These are phyloP conservation scores for Drosophila busckii DNA, from an alignment of 1,140 invertebrate species.

Conservation along the genomic window DNA sequence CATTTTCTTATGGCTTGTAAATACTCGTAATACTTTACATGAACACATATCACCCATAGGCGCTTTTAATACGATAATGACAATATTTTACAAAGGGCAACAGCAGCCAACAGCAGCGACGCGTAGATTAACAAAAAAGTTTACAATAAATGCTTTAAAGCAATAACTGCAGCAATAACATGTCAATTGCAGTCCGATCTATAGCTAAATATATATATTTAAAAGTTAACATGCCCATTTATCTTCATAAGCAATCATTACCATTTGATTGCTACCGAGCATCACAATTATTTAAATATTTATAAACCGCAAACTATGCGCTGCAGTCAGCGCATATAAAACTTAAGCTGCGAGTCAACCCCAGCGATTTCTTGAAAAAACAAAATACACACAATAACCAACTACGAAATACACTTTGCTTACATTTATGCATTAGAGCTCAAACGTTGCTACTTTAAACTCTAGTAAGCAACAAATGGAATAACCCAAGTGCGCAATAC, in stretches of 20 bases:
- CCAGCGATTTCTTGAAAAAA: slow-evolving; percentile 11
- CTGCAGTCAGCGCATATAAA: background rate
- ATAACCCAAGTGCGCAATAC: too few relatives aligned
- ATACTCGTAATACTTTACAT: slow-evolving; percentile 42
- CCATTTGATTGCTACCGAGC: background rate
- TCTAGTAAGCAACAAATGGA: too few relatives aligned
- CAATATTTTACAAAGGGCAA: slow-evolving; percentile 44
- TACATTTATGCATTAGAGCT: too few relatives aligned
- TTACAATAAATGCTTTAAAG: background rate
- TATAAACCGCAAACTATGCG: slow-evolving; percentile 4
- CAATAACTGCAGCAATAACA: too few relatives aligned
- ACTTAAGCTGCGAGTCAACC: slow-evolving; percentile 13
- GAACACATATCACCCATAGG: slow-evolving; percentile 47
- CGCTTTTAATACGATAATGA: slow-evolving; percentile 50
- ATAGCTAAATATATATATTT: too few relatives aligned
- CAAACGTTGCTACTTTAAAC: too few relatives aligned
- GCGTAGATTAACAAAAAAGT: background rate
- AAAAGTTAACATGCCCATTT: too few relatives aligned
- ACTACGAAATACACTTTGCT: too few relatives aligned
- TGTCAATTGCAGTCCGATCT: too few relatives aligned
- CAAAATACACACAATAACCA: background rate
- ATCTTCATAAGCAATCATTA: background rate
- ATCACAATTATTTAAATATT: slow-evolving; percentile 10
- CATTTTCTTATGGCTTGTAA: slow-evolving; percentile 35
- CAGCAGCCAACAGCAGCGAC: too few relatives aligned